Percentiles rank a stretch among this genome's conserved stretches.
phyloP scores from a whole-genome alignment of 2,888 invertebrate genomes.

The Nysson spinosus region DNA sequence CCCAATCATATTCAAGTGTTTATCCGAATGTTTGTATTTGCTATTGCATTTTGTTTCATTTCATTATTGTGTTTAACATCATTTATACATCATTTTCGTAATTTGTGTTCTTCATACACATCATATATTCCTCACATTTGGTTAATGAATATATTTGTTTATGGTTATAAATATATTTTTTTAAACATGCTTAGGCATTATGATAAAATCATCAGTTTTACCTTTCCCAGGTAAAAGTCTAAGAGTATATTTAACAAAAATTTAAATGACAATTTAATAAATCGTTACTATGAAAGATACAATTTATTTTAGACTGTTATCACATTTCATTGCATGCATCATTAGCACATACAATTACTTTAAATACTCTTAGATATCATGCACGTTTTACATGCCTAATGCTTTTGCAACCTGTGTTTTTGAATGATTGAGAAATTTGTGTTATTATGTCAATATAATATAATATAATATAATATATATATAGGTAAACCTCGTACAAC shows the following conservation, averaged over 20 bases:
- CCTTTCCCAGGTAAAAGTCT: constrained; percentile 1
- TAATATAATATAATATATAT: neutral
- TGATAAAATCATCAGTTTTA: constrained; percentile 31
- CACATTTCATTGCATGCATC: neutral
- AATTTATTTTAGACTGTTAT: neutral
- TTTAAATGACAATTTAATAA: too few species aligned
- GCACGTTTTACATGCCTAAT: constrained; percentile 49
- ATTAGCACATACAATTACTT: neutral
- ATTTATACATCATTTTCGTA: constrained; percentile 13
- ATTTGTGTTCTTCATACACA: constrained; percentile 7
- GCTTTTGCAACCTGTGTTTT: constrained; percentile 55
- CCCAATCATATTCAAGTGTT: constrained; percentile 23
- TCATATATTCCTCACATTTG: constrained; percentile 2
- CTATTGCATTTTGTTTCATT: constrained; percentile 12
- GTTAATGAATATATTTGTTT: neutral
- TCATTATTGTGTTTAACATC: constrained; percentile 16
- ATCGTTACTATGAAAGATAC: too few species aligned
- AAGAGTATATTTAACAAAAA: constrained; percentile 39
- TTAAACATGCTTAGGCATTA: too few species aligned
- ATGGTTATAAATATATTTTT: neutral
- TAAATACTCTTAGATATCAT: constrained; percentile 32
- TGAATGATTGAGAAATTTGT: constrained; percentile 35
- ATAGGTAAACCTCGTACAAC: too few species aligned
- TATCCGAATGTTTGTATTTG: constrained; percentile 21
- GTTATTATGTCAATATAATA: constrained; percentile 37